Base-by-base conservation (phyloP, 2,888 invertebrate species). In the Caenorhabditis sp. region DNA sequence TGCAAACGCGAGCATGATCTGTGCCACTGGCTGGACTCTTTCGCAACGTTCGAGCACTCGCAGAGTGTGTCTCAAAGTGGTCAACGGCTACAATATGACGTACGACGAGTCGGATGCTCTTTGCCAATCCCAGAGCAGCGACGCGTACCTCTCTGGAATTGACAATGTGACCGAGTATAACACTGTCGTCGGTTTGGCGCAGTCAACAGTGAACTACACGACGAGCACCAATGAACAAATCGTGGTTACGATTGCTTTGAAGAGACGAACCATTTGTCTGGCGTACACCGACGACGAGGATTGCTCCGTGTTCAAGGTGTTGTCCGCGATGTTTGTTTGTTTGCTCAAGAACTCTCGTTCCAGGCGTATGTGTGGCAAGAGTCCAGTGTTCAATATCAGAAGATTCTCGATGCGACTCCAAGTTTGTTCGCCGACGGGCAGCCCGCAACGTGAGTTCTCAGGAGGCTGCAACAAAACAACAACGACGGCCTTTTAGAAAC, bases 111-210 rank as follows among this genome's bases (percentile, higher is more conserved):
- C 72, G 24, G 35, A 30, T 1, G 43, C 26, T 1, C 32, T 63
- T n/a, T 72, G 72, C 37, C 15, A 24, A 13, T 20, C 55, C 7
- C 50, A 56, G 17, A 50, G 63, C 13, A 56, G 50, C 45, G 27
- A 32, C 9, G 20, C 45, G 24, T 72, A 56, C 20, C 27, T 72
- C 3, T 72, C 72, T 3, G 72, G 72, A 48, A 58, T 72, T 15
- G 72, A 72, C 13, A 70, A 59, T 17, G 59, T 59, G n/a, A 59
- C 59, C 9, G 70, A 70, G 32, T 70, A 70, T 39, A 26, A 70
- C n/a, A 52, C 45, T 1, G 53, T 59, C 2, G 70, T 70, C 11
- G 52, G 59, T 13, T n/a, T 70, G 17, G 70, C 70, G 1, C 43
- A 70, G 41, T 32, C 39, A 27, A 17, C 59, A 1, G 70, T 70